These are phyloP conservation scores for Megatriorchis doriae DNA, from an alignment of 2,113 vertebrate genomes.

Conservation along the genomic window DNA sequence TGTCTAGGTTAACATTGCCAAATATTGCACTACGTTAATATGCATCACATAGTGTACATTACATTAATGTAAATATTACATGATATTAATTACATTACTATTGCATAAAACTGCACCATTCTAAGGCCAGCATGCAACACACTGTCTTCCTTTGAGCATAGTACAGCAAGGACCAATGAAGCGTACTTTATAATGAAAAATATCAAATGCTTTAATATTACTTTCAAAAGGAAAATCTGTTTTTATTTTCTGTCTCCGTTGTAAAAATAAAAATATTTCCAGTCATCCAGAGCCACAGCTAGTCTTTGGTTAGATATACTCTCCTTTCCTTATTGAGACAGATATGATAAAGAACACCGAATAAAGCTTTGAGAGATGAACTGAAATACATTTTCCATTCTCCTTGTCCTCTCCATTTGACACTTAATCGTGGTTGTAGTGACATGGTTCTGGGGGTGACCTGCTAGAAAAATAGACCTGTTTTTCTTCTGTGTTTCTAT, in stretches of 20 bases:
- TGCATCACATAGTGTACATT: no score
- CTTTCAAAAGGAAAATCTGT: neutral
- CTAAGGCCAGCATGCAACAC: neutral
- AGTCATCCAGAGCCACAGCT: neutral
- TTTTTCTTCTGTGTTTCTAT: neutral
- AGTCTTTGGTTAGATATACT: neutral
- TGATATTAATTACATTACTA: neutral
- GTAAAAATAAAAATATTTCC: slow-evolving; percentile 18
- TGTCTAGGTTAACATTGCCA: neutral
- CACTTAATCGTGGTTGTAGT: neutral
- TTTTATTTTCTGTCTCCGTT: neutral
- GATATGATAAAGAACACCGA: neutral
- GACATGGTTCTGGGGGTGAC: neutral
- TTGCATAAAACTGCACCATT: neutral
- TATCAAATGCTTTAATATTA: neutral
- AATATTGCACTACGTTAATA: neutral
- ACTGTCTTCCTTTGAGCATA: neutral
- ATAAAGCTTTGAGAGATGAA: slow-evolving; percentile 10
- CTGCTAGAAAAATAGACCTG: neutral
- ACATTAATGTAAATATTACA: neutral
- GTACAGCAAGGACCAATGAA: neutral
- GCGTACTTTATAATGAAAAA: neutral
- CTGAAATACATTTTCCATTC: neutral
- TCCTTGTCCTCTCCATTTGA: neutral
- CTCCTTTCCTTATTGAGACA: neutral